phyloP scores from a whole-genome alignment of 2,888 invertebrate species.

The Chymomyza fuscimana region DNA sequence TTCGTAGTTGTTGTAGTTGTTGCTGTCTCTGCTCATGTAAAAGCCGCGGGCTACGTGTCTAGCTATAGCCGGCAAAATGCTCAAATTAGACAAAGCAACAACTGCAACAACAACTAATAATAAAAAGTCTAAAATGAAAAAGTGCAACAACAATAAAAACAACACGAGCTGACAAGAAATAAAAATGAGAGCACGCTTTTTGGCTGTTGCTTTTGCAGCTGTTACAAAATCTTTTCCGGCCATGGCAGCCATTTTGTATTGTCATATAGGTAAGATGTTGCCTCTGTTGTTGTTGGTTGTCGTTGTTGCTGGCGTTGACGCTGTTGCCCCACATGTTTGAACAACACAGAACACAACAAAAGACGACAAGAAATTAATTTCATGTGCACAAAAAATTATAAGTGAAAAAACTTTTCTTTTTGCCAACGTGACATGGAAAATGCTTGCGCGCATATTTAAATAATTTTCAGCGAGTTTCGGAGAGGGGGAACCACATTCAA shows the following conservation, averaged over 20 bases:
- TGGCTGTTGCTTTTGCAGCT: constrained; percentile 65
- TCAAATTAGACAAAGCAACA: constrained; percentile 66
- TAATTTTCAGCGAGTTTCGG: constrained; percentile 20
- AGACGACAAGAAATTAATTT: constrained; percentile 74
- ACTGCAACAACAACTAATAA: constrained; percentile 44
- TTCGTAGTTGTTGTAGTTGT: neutral
- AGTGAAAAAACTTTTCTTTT: constrained; percentile 44
- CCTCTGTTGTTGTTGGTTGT: constrained; percentile 42
- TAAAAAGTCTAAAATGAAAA: constrained; percentile 49
- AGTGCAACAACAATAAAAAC: constrained; percentile 37
- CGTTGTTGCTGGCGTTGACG: constrained; percentile 24
- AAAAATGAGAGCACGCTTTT: constrained; percentile 73
- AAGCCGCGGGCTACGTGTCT: constrained; percentile 1
- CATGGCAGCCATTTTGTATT: constrained; percentile 71
- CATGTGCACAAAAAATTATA: constrained; percentile 47
- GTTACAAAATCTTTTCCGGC: constrained; percentile 66
- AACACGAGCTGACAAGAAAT: constrained; percentile 43
- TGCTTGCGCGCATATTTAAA: constrained; percentile 52
- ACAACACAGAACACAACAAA: constrained; percentile 52
- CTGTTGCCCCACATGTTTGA: constrained; percentile 55
- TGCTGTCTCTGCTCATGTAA: neutral
- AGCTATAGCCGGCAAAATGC: constrained; percentile 58
- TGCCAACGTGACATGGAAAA: constrained; percentile 71
- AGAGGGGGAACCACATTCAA: neutral
- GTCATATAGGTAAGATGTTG: constrained; percentile 68